A percentile compares a stretch with the other conserved stretches of the same genome.
Conservation (phyloP, 2,888 invertebrate species). For the Copidosoma aretas region DNA sequence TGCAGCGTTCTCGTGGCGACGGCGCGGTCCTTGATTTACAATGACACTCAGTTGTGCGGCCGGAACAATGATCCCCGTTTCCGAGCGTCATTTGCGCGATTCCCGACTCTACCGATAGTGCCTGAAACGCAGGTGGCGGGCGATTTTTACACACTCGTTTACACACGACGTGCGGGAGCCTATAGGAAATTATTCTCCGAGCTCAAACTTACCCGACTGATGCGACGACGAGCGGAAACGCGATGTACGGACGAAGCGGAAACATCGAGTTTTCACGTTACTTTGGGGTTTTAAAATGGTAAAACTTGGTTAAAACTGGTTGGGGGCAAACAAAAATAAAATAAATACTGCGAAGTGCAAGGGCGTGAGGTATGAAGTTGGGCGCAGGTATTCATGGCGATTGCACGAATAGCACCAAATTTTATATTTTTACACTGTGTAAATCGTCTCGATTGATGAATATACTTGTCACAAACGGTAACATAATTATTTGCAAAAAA, state of each 20-base stretch:
- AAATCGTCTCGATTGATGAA: too few species aligned
- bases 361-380: background rate
- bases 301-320: too few species aligned
- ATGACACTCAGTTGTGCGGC: slow-evolving; percentile 6
- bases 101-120: slow-evolving; percentile 12
- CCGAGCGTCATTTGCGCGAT: slow-evolving; percentile 48
- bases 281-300: too few species aligned
- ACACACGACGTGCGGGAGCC: too few species aligned
- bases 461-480: too few species aligned
- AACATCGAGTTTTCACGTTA: too few species aligned
- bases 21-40: slow-evolving; percentile 20
- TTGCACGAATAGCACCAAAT: background rate
- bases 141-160: background rate
- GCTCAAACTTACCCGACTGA: slow-evolving; percentile 6
- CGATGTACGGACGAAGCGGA: background rate
- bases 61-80: slow-evolving; percentile 28
- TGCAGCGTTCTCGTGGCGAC: background rate
- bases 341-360: slow-evolving; percentile 4
- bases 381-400: slow-evolving; percentile 17
- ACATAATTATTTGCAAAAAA: too few species aligned
- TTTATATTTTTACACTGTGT: too few species aligned
- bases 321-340: too few species aligned
- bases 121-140: slow-evolving; percentile 17
- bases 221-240: background rate
- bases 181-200: background rate